Evolutionary conservation across 2,797 vertebrate species (phyloP).

Genomic region (Hylomyscus alleni): DNA sequence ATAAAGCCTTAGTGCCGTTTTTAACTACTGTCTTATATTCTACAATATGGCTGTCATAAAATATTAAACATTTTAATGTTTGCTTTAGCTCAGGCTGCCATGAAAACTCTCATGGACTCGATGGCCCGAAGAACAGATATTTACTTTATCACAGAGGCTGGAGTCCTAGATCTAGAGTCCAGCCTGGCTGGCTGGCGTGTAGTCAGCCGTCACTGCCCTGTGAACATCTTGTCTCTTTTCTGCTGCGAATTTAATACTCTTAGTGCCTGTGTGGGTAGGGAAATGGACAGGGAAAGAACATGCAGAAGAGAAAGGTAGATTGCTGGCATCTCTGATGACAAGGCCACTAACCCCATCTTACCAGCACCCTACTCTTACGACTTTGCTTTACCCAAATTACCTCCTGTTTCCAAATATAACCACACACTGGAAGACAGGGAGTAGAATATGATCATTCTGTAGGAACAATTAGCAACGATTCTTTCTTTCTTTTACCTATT

Average conservation of each 20-base stretch:
- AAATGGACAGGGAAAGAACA: not conserved
- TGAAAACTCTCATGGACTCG: not conserved
- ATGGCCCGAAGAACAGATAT: not conserved
- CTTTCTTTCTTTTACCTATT: not conserved
- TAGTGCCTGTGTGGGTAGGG: not conserved
- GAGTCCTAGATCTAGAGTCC: not conserved
- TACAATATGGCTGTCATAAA: not conserved
- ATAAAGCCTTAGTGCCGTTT: not conserved
- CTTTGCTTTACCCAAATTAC: not conserved
- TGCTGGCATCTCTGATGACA: not conserved
- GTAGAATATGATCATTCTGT: not conserved
- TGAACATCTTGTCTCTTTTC: not conserved
- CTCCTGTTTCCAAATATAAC: not conserved
- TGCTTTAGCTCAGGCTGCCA: not conserved
- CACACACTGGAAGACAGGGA: too few species aligned
- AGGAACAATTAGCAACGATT: not conserved
- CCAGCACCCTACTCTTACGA: not conserved
- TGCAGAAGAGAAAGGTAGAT: too few species aligned
- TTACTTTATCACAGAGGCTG: not conserved
- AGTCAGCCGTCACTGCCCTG: not conserved
- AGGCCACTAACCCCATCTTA: not conserved
- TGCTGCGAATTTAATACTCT: not conserved
- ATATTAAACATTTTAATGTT: constrained; percentile 28
- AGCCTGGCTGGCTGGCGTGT: not conserved
- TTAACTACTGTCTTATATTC: constrained; percentile 2